Evolutionary conservation across 2,797 vertebrate genomes (phyloP).

Genomic region (Neostethus bicornis): DNA sequence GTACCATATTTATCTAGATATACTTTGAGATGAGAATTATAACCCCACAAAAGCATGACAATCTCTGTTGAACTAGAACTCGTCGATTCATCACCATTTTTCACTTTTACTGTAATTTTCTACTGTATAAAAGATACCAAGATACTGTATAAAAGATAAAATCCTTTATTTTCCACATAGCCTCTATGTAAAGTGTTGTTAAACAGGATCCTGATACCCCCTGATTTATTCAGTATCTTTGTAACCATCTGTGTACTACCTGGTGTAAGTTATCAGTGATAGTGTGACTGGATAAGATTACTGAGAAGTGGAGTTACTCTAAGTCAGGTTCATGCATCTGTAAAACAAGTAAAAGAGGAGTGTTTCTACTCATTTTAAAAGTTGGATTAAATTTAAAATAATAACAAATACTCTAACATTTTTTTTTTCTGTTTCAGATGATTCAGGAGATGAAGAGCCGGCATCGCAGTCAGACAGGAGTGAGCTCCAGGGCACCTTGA

Average conservation of each 20-base stretch:
- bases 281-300: not conserved
- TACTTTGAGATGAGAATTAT: too few relatives aligned
- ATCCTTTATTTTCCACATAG: not conserved
- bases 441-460: slow-evolving; percentile 94
- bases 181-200: not conserved
- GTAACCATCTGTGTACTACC: not conserved
- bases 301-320: not conserved
- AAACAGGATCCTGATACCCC: not conserved
- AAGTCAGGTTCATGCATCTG: slow-evolving; percentile 4
- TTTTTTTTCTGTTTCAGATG: slow-evolving; percentile 82
- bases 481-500: slow-evolving; percentile 89
- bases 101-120: not conserved
- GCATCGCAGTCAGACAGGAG: slow-evolving; percentile 90
- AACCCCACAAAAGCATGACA: too few relatives aligned
- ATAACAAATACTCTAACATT: not conserved
- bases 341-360: not conserved
- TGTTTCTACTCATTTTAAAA: not conserved
- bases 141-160: not conserved
- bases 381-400: not conserved
- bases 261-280: not conserved
- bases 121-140: not conserved
- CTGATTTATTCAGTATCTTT: not conserved
- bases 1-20: too few relatives aligned
- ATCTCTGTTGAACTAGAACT: not conserved
- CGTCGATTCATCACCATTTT: not conserved